Evolutionary conservation across 1,140 invertebrate species (phyloP).

Genomic region (Drosophila athabasca): DNA sequence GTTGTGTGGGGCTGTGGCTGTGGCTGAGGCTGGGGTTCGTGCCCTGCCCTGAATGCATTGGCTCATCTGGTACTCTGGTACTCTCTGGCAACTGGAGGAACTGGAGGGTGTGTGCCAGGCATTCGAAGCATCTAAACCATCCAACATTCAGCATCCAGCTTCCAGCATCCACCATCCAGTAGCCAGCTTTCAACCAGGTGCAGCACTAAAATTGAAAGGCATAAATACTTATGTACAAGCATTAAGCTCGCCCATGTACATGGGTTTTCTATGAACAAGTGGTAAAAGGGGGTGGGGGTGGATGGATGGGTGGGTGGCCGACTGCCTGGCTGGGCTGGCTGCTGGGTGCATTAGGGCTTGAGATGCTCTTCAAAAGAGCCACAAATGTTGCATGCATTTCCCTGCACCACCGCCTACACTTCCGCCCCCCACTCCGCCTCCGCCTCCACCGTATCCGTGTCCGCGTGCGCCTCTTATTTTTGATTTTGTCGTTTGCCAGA

Average conservation of each 20-base stretch:
- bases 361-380: background rate
- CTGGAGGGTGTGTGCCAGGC: background rate
- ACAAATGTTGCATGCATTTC: conserved; percentile 2
- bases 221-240: conserved; percentile 36
- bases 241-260: conserved; percentile 18
- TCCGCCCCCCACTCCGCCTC: no score
- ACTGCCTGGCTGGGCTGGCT: no score
- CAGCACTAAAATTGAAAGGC: conserved; percentile 44
- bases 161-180: background rate
- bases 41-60: conserved; percentile 35
- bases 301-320: background rate
- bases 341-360: background rate
- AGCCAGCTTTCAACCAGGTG: conserved; percentile 21
- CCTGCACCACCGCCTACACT: no score
- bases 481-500: background rate
- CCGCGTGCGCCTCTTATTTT: conserved; percentile 1
- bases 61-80: conserved; percentile 17
- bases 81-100: no score
- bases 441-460: background rate
- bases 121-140: background rate
- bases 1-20: background rate
- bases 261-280: background rate
- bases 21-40: conserved; percentile 22
- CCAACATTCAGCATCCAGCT: background rate
- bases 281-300: no score